Evolutionary conservation across 2,113 vertebrate species (phyloP).

Genomic region (Microcebus jonahi): DNA sequence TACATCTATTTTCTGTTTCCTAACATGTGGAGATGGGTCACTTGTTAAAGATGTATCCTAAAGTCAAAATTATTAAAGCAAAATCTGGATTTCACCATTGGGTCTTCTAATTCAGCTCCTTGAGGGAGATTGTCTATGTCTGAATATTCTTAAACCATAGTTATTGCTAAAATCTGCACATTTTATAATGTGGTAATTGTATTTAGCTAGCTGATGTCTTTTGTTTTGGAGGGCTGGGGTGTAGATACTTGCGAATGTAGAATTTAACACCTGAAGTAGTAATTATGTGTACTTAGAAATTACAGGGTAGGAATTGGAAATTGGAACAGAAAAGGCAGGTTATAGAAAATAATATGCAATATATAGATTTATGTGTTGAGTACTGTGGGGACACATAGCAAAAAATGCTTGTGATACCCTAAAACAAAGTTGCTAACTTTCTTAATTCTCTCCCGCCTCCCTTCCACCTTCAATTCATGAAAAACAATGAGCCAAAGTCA

Average conservation of each 20-base stretch:
- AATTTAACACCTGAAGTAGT: conserved; percentile 81
- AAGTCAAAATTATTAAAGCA: conserved; percentile 49
- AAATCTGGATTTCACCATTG: conserved; percentile 44
- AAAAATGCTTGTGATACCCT: conserved; percentile 61
- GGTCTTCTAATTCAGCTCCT: conserved; percentile 40
- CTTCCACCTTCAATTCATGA: conserved; percentile 61
- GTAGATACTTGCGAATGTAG: conserved; percentile 72
- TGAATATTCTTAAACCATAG: conserved; percentile 65
- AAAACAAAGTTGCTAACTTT: conserved; percentile 68
- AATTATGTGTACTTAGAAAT: conserved; percentile 82
- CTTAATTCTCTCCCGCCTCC: conserved; percentile 64
- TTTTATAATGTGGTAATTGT: conserved; percentile 79
- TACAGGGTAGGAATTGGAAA: conserved; percentile 79
- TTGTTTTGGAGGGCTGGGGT: conserved; percentile 79
- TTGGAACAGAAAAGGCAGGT: conserved; percentile 75
- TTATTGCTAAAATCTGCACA: conserved; percentile 78
- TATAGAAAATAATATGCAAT: conserved; percentile 75
- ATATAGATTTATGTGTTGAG: conserved; percentile 69
- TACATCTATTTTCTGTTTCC: conserved; percentile 42
- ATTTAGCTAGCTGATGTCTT: conserved; percentile 79
- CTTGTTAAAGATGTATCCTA: background rate
- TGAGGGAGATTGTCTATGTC: conserved; percentile 49
- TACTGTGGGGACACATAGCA: conserved; percentile 66
- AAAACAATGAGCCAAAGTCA: conserved; percentile 56
- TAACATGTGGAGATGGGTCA: conserved; percentile 24